Evolutionary conservation across 2,888 invertebrate genomes (phyloP).

Genomic region (Cyaniris semiargus): DNA sequence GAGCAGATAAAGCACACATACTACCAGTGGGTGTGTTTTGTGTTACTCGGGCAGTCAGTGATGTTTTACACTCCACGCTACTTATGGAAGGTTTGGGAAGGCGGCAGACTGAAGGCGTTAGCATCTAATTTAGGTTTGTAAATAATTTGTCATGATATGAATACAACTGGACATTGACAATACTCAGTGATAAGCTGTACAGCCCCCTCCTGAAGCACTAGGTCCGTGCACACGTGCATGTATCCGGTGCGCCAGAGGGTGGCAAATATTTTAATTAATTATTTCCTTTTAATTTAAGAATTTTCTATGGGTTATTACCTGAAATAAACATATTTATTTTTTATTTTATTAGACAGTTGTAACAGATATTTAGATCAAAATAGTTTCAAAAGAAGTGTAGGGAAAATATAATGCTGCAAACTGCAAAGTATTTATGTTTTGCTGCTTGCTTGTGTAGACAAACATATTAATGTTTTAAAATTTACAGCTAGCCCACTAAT

Average conservation of each 20-base stretch:
- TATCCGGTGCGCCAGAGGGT: no score
- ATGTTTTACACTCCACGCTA: slow-evolving; percentile 86
- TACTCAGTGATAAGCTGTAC: no score
- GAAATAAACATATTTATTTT: no score
- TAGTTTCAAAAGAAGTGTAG: no score
- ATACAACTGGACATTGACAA: background rate
- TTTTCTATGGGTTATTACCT: no score
- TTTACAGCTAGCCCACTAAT: slow-evolving; percentile 77
- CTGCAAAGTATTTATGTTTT: background rate
- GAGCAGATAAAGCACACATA: slow-evolving; percentile 81
- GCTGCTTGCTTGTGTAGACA: background rate
- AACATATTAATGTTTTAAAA: slow-evolving; percentile 30
- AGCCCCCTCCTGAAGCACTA: no score
- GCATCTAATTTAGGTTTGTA: slow-evolving; percentile 79
- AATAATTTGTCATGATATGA: background rate
- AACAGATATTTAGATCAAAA: no score
- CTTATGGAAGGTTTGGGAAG: slow-evolving; percentile 87
- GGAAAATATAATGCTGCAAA: no score
- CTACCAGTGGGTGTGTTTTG: slow-evolving; percentile 88
- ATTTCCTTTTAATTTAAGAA: no score
- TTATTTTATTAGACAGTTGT: no score
- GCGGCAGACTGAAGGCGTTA: slow-evolving; percentile 81
- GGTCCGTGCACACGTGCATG: no score
- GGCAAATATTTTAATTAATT: no score
- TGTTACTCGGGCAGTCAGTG: slow-evolving; percentile 83